Conservation (phyloP, 35 echinoderm and acorn worm genomes). For the Nesometra sesokonis region DNA sequence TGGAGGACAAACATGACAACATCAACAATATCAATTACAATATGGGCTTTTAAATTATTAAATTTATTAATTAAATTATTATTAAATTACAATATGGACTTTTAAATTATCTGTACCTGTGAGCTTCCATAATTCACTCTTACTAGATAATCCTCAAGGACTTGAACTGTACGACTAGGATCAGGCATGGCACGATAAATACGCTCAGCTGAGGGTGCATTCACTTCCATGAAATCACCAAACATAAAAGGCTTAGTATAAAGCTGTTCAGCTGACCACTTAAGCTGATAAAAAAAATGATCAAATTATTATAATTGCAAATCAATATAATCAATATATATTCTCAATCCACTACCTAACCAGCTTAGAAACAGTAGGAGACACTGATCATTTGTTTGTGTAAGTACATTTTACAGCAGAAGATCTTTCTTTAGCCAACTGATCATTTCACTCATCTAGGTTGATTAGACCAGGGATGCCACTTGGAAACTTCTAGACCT, state of each 20-base stretch:
- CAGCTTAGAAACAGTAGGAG: background rate
- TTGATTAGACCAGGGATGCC: too few species aligned
- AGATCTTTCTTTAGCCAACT: too few species aligned
- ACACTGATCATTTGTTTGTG: background rate
- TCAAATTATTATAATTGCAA: background rate
- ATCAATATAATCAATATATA: background rate
- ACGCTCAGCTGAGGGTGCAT: conserved; percentile 64
- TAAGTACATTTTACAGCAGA: too few species aligned
- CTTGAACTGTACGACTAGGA: conserved; percentile 55
- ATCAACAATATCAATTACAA: too few species aligned
- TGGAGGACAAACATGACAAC: too few species aligned
- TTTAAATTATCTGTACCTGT: conserved; percentile 36
- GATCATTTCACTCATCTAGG: too few species aligned
- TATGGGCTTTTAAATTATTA: too few species aligned
- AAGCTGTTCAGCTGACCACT: conserved; percentile 78
- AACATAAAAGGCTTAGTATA: conserved; percentile 79
- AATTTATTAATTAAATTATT: too few species aligned
- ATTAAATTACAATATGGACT: too few species aligned
- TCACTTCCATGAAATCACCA: conserved; percentile 91
- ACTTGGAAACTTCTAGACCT: too few species aligned
- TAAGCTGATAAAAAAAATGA: conserved; percentile 38
- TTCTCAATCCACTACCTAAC: background rate
- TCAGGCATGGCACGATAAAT: conserved; percentile 74
- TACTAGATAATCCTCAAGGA: conserved; percentile 85
- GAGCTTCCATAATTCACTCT: conserved; percentile 65